Evolutionary conservation across 2,113 vertebrate genomes (phyloP), one percentile per base, ranked within the genome.

Genomic region (Pituophis catenifer): DNA sequence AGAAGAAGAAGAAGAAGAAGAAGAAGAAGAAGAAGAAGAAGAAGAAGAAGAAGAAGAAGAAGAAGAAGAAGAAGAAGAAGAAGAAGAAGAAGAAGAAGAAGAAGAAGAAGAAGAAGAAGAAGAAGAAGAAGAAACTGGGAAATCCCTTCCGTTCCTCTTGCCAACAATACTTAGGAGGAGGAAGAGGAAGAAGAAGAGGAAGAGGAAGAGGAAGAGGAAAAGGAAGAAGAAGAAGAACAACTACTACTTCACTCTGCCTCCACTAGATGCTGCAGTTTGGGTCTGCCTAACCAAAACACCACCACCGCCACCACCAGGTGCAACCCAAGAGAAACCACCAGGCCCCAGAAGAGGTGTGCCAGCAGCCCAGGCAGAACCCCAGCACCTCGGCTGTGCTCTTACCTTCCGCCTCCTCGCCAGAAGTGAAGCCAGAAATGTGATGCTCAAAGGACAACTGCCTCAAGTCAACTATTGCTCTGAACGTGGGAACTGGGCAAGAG

Each of bases 371-470:
- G 21, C 21, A 50, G 50, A 88, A 29, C 7, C 52, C 9, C 88
- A n/a, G 86, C 88, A 21, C 11, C 54, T 55, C 1, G 3, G 5
- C 55, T 58, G 54, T 13, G 48, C 21, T 94, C 93, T 95, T 94
- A 95, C 96, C 95, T 96, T 97, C 95, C 19, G n/a, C 94, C 95
- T 95, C 95, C 93, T 94, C 94, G 54, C 89, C 92, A 48, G 88
- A 93, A 91, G 90, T 85, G 92, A 94, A 95, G 95, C 95, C 93
- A 87, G n/a, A 94, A 85, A 94, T 95, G 95, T 23, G 90, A 96
- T 95, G 95, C 92, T 91, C 96, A 95, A 97, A 96, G 94, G 94
- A 95, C 95, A 94, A 96, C 95, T 93, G 95, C 96, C 95, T 94
- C 92, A 95, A 95, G 93, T 3, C 91, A 93, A 91, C 55, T 55